Base-by-base conservation (phyloP, 2,888 invertebrate species). In the Macropis europaea region DNA sequence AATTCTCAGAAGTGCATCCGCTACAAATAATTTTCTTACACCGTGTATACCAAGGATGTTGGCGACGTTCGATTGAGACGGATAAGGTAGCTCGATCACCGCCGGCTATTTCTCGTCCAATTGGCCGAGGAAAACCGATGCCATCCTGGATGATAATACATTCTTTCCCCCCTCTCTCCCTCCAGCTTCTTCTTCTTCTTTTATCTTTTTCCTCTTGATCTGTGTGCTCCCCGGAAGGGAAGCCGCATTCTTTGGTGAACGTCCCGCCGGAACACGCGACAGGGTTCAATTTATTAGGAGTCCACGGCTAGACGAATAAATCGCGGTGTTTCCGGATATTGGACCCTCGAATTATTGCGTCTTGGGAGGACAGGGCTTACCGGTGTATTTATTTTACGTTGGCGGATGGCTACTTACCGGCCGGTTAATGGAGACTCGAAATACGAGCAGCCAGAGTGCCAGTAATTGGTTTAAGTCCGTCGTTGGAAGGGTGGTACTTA, bases 51-150 rank as follows among this genome's bases (percentile, higher is more conserved):
- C n/a, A n/a, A 38, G 13, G 24, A 13, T 30, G 38, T 34, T 57
- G 38, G 52, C 36, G 73, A 76, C 73, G 71, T 76, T 74, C 80
- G 84, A 83, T 84, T 78, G 76, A 81, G 76, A 77, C 63, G 69
- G 81, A 83, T 84, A 82, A 83, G 79, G 73, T 74, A 73, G 77
- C 70, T 76, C 73, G 76, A 76, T 77, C 73, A 73, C 73, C 75
- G 66, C 52, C 53, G 73, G 73, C 62, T 70, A 69, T 76, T 69
- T 53, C 70, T 59, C 32, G 50, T 60, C 50, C 78, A 77, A 84
- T 79, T 74, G 75, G 36, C 43, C 45, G 45, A 62, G 72, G 62
- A 74, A 63, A 68, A 73, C 38, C 50, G 57, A 52, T 43, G 52
- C 68, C 61, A 52, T 32, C 57, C 28, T 19, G 17, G 28, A 68